Evolutionary conservation across 92 coral and sea anemone genomes (phyloP).

Genomic region (Umimayanthus chanpuru): DNA sequence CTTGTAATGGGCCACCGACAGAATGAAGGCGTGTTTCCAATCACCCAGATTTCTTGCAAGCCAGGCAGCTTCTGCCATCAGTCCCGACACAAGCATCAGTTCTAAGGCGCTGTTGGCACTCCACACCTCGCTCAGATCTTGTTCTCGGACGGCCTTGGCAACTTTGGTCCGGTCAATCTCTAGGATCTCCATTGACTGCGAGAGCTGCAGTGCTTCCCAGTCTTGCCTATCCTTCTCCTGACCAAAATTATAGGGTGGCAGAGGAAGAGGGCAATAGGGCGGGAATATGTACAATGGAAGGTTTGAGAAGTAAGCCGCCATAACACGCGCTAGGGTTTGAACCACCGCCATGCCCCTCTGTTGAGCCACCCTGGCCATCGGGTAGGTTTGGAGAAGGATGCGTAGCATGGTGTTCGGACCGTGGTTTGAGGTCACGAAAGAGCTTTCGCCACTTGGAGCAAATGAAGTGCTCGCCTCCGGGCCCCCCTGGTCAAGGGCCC

Average conservation of each 20-base stretch:
- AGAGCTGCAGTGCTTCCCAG: conserved; percentile 35
- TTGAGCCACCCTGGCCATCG: conserved; percentile 80
- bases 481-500: conserved; percentile 57
- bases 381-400: conserved; percentile 72
- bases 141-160: conserved; percentile 77
- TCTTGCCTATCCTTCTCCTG: conserved; percentile 38
- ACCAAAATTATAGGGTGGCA: conserved; percentile 69
- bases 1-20: conserved; percentile 66
- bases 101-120: conserved; percentile 90
- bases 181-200: conserved; percentile 60
- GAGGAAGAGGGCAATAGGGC: conserved; percentile 67
- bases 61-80: conserved; percentile 87
- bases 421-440: conserved; percentile 53
- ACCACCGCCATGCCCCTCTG: conserved; percentile 79
- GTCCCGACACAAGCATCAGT: conserved; percentile 86
- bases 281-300: conserved; percentile 80
- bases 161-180: conserved; percentile 73
- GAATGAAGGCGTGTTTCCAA: conserved; percentile 93
- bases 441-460: conserved; percentile 52
- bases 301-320: conserved; percentile 95
- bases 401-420: conserved; percentile 59
- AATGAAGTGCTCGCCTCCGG: conserved; percentile 58
- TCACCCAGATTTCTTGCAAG: conserved; percentile 88
- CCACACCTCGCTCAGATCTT: conserved; percentile 83
- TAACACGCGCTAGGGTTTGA: conserved; percentile 84